phyloP scores from a whole-genome alignment of 2,888 invertebrate genomes.

The Alcis repandata region DNA sequence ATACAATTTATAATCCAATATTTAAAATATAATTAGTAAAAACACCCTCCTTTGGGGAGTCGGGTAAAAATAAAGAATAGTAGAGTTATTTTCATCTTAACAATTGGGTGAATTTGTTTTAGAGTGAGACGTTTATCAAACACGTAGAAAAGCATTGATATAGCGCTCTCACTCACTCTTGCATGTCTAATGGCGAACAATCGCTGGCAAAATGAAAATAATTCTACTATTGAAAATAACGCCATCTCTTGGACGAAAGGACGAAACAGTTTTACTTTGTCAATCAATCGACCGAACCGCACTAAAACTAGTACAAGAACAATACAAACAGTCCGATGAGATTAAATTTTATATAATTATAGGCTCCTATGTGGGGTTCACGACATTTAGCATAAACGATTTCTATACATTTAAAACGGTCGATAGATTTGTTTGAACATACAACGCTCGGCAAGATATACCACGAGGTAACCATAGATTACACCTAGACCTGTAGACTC shows the following conservation, averaged over 20 bases:
- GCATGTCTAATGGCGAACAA: neutral
- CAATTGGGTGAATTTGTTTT: too few relatives aligned
- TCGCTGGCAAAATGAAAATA: neutral
- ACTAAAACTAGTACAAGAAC: constrained; percentile 43
- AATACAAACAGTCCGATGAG: constrained; percentile 49
- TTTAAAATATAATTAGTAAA: too few relatives aligned
- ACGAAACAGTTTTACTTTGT: constrained; percentile 21
- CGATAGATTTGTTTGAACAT: constrained; percentile 66
- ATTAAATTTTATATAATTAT: constrained; percentile 49
- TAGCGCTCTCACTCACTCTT: neutral
- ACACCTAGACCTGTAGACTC: too few relatives aligned
- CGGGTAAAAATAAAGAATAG: too few relatives aligned
- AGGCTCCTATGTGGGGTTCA: constrained; percentile 64
- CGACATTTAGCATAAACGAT: constrained; percentile 50
- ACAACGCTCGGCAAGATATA: constrained; percentile 19
- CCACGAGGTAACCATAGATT: too few relatives aligned
- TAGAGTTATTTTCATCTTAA: too few relatives aligned
- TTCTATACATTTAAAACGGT: constrained; percentile 54
- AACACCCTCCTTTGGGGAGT: too few relatives aligned
- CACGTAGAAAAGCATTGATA: neutral
- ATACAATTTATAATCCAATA: too few relatives aligned
- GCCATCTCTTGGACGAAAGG: constrained; percentile 19
- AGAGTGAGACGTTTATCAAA: too few relatives aligned
- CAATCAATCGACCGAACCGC: constrained; percentile 48
- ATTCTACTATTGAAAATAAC: neutral